phyloP scores from a whole-genome alignment of 53 echinoderm and acorn worm genomes.

The Pentamera pediparva region DNA sequence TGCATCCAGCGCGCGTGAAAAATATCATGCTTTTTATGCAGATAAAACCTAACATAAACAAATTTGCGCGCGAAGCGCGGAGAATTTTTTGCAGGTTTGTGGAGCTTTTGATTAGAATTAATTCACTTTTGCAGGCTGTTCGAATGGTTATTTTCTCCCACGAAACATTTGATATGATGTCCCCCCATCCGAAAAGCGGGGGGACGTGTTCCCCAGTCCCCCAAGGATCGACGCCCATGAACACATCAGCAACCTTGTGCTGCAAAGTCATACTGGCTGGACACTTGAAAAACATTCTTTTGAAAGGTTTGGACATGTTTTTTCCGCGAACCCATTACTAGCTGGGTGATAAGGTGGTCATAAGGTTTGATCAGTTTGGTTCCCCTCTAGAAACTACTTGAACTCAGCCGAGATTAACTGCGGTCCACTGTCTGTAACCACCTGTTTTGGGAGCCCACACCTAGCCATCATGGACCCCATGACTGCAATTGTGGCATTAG shows the following conservation, averaged over 20 bases:
- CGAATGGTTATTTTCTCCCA: no score
- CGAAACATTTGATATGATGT: no score
- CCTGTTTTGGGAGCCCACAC: neutral
- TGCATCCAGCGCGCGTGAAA: no score
- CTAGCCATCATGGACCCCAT: neutral
- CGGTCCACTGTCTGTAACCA: constrained; percentile 4
- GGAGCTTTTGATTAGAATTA: no score
- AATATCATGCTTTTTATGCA: no score
- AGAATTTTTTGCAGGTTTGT: no score
- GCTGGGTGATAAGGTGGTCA: constrained; percentile 15
- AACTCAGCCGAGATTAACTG: constrained; percentile 4
- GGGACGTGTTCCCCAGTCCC: no score
- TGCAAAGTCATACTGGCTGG: neutral
- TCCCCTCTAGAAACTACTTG: neutral
- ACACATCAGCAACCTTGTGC: neutral
- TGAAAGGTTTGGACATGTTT: neutral
- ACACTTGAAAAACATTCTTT: neutral
- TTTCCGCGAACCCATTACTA: neutral
- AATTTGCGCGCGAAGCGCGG: no score
- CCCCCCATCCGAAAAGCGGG: no score
- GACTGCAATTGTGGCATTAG: neutral
- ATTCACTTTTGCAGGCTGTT: no score
- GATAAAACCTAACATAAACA: no score
- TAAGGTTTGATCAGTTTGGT: neutral
- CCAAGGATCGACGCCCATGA: no score